A percentile compares a stretch with the other conserved stretches of the same genome.
Evolutionary conservation across 2,797 vertebrate genomes (phyloP).

Genomic region (Staurois parvus): DNA sequence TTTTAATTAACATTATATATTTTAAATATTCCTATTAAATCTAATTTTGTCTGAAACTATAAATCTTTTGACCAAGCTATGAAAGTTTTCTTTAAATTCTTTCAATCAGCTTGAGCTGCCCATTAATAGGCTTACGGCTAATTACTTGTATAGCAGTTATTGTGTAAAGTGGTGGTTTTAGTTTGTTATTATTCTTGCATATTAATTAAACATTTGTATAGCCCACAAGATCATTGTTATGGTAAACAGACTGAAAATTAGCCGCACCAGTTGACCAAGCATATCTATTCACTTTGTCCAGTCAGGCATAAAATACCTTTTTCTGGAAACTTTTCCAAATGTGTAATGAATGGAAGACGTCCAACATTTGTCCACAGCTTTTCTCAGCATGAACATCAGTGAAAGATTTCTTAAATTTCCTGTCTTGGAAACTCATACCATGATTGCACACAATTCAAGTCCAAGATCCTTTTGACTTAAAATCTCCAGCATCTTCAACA

Average conservation of each 20-base stretch:
- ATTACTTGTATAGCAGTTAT: slow-evolving; percentile 63
- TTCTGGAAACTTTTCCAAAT: slow-evolving; percentile 78
- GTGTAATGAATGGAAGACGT: slow-evolving; percentile 77
- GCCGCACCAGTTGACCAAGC: slow-evolving; percentile 80
- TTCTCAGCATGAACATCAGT: slow-evolving; percentile 71
- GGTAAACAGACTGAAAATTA: slow-evolving; percentile 84
- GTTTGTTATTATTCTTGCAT: slow-evolving; percentile 72
- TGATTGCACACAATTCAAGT: slow-evolving; percentile 47
- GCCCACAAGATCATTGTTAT: slow-evolving; percentile 82
- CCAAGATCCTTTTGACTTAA: no score
- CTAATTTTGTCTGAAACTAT: neutral
- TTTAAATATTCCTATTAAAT: neutral
- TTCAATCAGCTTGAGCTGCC: neutral
- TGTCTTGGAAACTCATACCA: slow-evolving; percentile 65
- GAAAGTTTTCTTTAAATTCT: neutral
- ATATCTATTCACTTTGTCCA: slow-evolving; percentile 79
- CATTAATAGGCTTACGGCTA: neutral
- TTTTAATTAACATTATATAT: no score
- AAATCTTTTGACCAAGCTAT: neutral
- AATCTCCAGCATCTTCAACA: neutral
- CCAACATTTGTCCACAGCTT: slow-evolving; percentile 76
- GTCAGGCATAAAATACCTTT: slow-evolving; percentile 82
- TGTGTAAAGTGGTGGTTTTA: slow-evolving; percentile 71
- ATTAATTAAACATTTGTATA: slow-evolving; percentile 79
- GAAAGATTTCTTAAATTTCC: slow-evolving; percentile 69